Evolutionary conservation across 2,888 invertebrate genomes (phyloP).

Genomic region (Vanessa cardui): DNA sequence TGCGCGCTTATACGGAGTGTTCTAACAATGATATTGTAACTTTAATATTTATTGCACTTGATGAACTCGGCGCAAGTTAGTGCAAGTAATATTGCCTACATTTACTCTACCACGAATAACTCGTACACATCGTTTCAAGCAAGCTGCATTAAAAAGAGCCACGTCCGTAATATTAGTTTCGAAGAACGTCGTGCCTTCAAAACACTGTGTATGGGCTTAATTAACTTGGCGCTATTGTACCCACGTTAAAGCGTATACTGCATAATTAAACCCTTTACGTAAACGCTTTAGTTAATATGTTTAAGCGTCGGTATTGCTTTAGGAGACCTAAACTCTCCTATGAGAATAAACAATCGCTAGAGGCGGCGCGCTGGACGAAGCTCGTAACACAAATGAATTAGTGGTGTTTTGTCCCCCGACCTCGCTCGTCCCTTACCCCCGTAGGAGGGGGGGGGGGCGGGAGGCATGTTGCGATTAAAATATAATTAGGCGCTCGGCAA

Average conservation of each 20-base stretch:
- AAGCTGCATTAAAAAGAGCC: constrained; percentile 64
- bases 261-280: constrained; percentile 78
- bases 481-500: constrained; percentile 81
- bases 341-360: constrained; percentile 76
- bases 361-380: constrained; percentile 63
- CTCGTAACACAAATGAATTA: constrained; percentile 77
- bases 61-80: constrained; percentile 67
- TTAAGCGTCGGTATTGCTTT: constrained; percentile 78
- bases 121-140: constrained; percentile 42
- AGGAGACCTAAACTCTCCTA: constrained; percentile 80
- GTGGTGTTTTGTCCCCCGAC: constrained; percentile 57
- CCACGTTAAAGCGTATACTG: constrained; percentile 70
- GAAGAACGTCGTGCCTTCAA: constrained; percentile 67
- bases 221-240: constrained; percentile 75
- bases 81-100: constrained; percentile 52
- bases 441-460: constrained; percentile 12
- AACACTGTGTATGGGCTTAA: constrained; percentile 75
- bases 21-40: constrained; percentile 78
- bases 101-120: constrained; percentile 37
- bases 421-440: constrained; percentile 40
- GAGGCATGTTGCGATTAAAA: constrained; percentile 74
- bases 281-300: constrained; percentile 79
- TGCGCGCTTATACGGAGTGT: constrained; percentile 63
- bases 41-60: constrained; percentile 81
- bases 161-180: constrained; percentile 67